These are phyloP conservation scores for Sipha maydis DNA, from an alignment of 2,888 invertebrate species.

Conservation along the genomic window DNA sequence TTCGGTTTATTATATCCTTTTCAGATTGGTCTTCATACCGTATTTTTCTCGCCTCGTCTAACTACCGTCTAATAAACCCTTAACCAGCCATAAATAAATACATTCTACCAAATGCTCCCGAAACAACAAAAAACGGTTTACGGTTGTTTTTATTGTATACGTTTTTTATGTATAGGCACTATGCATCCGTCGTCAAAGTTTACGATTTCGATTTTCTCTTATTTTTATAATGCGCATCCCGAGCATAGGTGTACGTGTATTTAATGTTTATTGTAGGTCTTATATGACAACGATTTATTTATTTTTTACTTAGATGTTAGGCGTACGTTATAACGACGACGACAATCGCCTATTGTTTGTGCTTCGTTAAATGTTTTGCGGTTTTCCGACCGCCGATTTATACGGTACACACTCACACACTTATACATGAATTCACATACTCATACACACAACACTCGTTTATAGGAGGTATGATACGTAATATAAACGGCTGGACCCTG, in stretches of 20 bases:
- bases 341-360: slow-evolving; percentile 7
- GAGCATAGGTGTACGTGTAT: neutral
- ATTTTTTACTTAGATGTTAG: neutral
- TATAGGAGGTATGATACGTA: slow-evolving; percentile 4
- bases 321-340: neutral
- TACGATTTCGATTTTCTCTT: slow-evolving; percentile 4
- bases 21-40: neutral
- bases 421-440: too few relatives aligned
- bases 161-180: neutral
- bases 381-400: slow-evolving; percentile 41
- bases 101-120: neutral
- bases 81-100: neutral
- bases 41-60: slow-evolving; percentile 1
- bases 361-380: slow-evolving; percentile 23
- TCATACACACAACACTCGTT: slow-evolving; percentile 5
- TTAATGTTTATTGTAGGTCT: slow-evolving; percentile 5
- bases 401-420: neutral
- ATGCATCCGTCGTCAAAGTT: neutral
- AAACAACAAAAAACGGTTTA: neutral
- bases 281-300: neutral
- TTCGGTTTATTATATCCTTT: slow-evolving; percentile 34
- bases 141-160: neutral
- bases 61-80: neutral
- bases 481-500: slow-evolving; percentile 11
- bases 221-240: neutral